Percentiles rank a stretch among this genome's conserved stretches.
Conservation (phyloP, 1,140 invertebrate genomes). For the Magallana ariakensis region DNA sequence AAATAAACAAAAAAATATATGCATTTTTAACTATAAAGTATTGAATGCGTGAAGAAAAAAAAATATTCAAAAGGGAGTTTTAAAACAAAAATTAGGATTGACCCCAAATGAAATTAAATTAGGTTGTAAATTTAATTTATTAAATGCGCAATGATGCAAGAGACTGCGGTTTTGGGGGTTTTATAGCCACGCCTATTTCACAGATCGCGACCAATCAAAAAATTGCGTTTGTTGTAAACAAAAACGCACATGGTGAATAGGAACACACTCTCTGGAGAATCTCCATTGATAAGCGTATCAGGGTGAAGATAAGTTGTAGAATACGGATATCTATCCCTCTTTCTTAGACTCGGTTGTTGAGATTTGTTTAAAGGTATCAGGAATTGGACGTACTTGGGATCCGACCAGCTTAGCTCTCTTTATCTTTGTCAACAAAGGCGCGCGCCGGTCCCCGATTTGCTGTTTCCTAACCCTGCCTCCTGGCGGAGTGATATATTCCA, state of each 20-base stretch:
- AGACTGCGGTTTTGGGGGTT: too few species aligned
- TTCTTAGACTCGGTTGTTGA: not conserved
- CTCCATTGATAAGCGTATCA: conserved; percentile 22
- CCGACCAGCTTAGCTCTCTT: not conserved
- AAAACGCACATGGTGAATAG: conserved; percentile 33
- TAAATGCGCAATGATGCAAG: too few species aligned
- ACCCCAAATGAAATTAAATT: too few species aligned
- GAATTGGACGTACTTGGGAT: not conserved
- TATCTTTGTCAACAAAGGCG: conserved; percentile 28
- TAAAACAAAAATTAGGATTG: too few species aligned
- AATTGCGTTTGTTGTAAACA: not conserved
- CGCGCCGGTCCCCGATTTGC: conserved; percentile 12
- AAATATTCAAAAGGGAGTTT: too few species aligned
- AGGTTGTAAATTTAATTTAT: too few species aligned
- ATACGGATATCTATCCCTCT: not conserved
- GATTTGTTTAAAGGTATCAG: conserved; percentile 4
- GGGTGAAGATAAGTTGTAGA: not conserved
- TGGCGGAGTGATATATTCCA: conserved; percentile 11
- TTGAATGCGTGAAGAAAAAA: too few species aligned
- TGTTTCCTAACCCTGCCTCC: not conserved
- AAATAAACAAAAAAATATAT: too few species aligned
- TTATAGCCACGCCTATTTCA: not conserved
- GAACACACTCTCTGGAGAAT: not conserved
- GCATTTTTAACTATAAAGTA: too few species aligned
- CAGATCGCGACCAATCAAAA: not conserved